Percentiles rank a stretch among this genome's conserved stretches.
These are phyloP conservation scores for Synanthedon formicaeformis DNA, from an alignment of 2,888 invertebrate genomes.

Conservation along the genomic window DNA sequence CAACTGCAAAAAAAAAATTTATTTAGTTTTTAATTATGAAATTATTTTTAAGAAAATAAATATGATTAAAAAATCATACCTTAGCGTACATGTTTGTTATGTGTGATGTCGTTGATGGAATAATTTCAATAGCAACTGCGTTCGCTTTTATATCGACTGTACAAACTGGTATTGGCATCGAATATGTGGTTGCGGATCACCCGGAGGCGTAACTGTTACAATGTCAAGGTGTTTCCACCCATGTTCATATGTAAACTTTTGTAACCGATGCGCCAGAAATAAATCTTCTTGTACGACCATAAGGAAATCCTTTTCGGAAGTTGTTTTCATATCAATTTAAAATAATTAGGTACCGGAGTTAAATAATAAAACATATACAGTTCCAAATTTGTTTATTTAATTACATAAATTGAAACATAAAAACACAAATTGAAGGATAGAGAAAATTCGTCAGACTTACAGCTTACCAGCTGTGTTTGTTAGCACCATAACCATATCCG, in stretches of 20 bases:
- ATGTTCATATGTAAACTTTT: constrained; percentile 15
- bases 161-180: constrained; percentile 31
- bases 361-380: too few species aligned
- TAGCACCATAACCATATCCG: constrained; percentile 6
- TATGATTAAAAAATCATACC: not conserved
- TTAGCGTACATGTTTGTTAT: constrained; percentile 1
- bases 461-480: constrained; percentile 2
- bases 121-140: constrained; percentile 1
- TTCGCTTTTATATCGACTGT: not conserved
- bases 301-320: constrained; percentile 16
- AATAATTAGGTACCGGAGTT: too few species aligned
- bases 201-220: constrained; percentile 25
- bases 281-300: constrained; percentile 4
- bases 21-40: not conserved
- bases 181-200: constrained; percentile 18
- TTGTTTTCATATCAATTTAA: not conserved
- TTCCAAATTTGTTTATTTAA: too few species aligned
- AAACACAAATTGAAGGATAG: too few species aligned
- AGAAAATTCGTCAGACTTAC: not conserved
- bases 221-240: constrained; percentile 47
- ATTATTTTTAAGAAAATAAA: not conserved
- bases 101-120: constrained; percentile 1
- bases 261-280: constrained; percentile 6
- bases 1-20: constrained; percentile 15
- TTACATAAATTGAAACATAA: too few species aligned